A percentile compares a stretch with the other conserved stretches of the same genome.
Evolutionary conservation across 2,888 invertebrate genomes (phyloP).

Genomic region (Silvanus unidentatus): DNA sequence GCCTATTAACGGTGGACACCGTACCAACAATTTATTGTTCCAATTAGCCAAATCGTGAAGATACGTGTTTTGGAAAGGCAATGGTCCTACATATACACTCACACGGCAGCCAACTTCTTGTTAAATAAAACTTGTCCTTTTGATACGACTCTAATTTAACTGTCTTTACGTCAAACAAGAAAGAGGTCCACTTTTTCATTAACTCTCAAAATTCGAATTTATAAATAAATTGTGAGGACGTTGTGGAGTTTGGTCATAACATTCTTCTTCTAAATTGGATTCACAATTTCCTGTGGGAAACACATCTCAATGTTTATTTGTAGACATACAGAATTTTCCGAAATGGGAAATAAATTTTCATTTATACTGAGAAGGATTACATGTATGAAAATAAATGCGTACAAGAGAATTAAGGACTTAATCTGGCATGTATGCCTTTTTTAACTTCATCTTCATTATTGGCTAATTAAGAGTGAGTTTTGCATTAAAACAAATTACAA

Average conservation of each 20-base stretch:
- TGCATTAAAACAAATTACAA: conserved; percentile 18
- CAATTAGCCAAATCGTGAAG: conserved; percentile 52
- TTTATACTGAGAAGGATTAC: conserved; percentile 32
- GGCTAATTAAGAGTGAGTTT: conserved; percentile 5
- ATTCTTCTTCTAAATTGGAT: too few species aligned
- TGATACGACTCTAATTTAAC: not conserved
- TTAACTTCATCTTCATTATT: too few species aligned
- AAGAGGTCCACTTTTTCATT: not conserved
- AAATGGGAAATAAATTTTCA: too few species aligned
- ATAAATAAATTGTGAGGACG: conserved; percentile 1
- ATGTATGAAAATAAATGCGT: conserved; percentile 31
- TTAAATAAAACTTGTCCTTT: conserved; percentile 29
- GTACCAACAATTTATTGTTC: conserved; percentile 52
- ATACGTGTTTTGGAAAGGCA: conserved; percentile 48
- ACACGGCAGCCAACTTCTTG: conserved; percentile 25
- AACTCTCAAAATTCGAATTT: not conserved
- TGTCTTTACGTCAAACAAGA: not conserved
- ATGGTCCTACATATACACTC: conserved; percentile 35
- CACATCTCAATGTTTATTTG: not conserved
- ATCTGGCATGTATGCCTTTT: conserved; percentile 22
- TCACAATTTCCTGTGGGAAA: too few species aligned
- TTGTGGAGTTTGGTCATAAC: too few species aligned
- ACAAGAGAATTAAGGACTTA: conserved; percentile 34
- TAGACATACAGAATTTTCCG: not conserved
- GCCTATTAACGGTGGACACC: conserved; percentile 49